Base-by-base conservation (phyloP, 2,113 vertebrate genomes). In the Sclerurus mexicanus region DNA sequence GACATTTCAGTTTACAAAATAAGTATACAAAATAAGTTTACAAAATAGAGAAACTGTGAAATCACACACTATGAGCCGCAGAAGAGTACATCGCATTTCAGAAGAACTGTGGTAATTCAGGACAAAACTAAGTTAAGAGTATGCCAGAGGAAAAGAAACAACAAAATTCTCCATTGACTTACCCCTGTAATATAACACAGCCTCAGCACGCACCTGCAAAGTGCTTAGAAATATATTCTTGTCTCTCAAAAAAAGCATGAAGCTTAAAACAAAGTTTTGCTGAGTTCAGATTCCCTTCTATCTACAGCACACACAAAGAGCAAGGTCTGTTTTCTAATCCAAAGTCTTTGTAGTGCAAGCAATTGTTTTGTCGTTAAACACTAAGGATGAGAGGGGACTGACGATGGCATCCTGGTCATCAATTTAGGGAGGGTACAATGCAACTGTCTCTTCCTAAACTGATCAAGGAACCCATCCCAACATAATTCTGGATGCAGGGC, bases 1-100 rank as follows among this genome's bases (percentile, higher is more conserved):
- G 76, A 84, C 75, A 89, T 59, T 84, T 82, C 68, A 42, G 37
- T 90, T 95, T 91, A 92, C 68, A 89, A 89, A 78, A 75, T 55
- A 80, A 89, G 42, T 28, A 46, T 46, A 69, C 42, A 76, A 73
- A 91, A 17, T 53, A 68, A 93, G 24, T 77, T 87, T 71, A 85
- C 40, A 47, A 86, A 91, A 87, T 8, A 91, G 60, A 85, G 47
- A 59, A 94, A 85, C 30, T 25, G 47, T 72, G 67, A 95, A 89
- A 94, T 59, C 49, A 37, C 55, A 55, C 35, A 28, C 23, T 74
- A 50, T 5, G 6, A 67, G 21, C 52, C 91, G 60, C 39, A 91
- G 52, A 67, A 67, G 63, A 85, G 56, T 56, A 77, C 14, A 55
- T 18, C 13, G 17, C 10, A 28, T 59, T 87, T 82, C 52, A 47